These are phyloP conservation scores for Drosophila navojoa DNA, from an alignment of 1,140 invertebrate genomes.

Conservation along the genomic window DNA sequence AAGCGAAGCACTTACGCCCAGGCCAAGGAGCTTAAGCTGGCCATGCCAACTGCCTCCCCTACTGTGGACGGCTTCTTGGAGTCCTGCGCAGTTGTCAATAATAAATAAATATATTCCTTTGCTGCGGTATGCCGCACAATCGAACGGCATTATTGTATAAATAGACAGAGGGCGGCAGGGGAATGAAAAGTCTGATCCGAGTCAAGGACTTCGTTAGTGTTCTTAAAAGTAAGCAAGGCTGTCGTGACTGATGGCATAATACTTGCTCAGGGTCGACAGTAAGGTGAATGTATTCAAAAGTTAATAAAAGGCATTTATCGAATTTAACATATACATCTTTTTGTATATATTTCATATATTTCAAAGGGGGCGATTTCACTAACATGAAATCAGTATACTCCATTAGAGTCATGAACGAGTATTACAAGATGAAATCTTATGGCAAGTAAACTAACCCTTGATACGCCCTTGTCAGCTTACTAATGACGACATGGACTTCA, in stretches of 20 bases:
- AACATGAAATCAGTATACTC: no score
- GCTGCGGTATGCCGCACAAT: conserved; percentile 67
- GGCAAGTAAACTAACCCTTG: conserved; percentile 58
- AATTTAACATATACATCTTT: no score
- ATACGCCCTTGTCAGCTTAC: conserved; percentile 52
- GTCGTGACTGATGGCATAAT: conserved; percentile 12
- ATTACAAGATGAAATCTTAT: no score
- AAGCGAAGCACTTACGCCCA: conserved; percentile 71
- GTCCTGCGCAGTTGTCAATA: conserved; percentile 59
- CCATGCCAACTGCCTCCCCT: conserved; percentile 53
- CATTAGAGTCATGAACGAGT: no score
- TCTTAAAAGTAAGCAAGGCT: no score
- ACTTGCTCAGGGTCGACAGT: no score
- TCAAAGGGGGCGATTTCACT: no score
- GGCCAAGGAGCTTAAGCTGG: conserved; percentile 47
- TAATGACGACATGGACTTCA: conserved; percentile 81
- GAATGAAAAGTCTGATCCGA: no score
- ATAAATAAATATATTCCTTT: conserved; percentile 81
- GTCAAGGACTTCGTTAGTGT: no score
- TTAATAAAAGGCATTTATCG: no score
- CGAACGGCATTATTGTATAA: conserved; percentile 23
- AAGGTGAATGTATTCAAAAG: no score
- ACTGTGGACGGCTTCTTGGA: conserved; percentile 4
- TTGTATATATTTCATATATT: no score
- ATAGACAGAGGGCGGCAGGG: not conserved